Base-by-base conservation (phyloP, 2,113 vertebrate species). In the Octodon degus region DNA sequence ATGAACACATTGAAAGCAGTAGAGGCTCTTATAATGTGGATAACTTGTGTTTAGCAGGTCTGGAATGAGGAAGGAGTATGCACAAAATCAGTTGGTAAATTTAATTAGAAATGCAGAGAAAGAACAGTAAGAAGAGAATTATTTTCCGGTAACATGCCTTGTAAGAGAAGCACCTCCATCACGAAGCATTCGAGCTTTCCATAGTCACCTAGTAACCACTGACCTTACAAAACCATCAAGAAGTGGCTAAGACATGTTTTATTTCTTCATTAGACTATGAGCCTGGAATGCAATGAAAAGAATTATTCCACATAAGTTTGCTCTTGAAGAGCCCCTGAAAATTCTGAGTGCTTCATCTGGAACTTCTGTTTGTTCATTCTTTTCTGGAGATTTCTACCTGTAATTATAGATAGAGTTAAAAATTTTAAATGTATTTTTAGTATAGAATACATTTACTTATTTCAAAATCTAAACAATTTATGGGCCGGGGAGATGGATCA, bases 391-490 rank as follows among this genome's bases (percentile, higher is more conserved):
- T 34, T 50, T 96, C 34, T 84, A 80, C 22, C 32, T 85, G 77
- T 77, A 77, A 3, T 90, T 93, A 1, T 27, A 81, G 74, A 65
- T 58, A 40, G 60, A 90, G 89, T 84, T 72, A 80, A 95, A 17
- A 76, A 37, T 76, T 88, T 84, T 40, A 84, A 92, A 83, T 93
- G 37, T 84, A 43, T 74, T 90, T 91, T 43, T 43, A 34, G 43
- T 60, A 77, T 22, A 62, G 5, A 53, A n/a, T 13, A 53, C 9
- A 74, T 70, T 94, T n/a, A 22, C 6, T 30, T 55, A 20, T 76
- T 93, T 90, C 72, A 89, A 94, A 96, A 62, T 24, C 65, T 92
- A 91, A 92, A 81, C 76, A 12, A 92, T 87, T 95, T 91, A 40
- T n/a, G n/a, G n/a, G n/a, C n/a, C n/a, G n/a, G n/a, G n/a, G n/a